A percentile compares a stretch with the other conserved stretches of the same genome.
Conservation (phyloP, 2,888 invertebrate species). For the Dyspetes luteomarginatus region DNA sequence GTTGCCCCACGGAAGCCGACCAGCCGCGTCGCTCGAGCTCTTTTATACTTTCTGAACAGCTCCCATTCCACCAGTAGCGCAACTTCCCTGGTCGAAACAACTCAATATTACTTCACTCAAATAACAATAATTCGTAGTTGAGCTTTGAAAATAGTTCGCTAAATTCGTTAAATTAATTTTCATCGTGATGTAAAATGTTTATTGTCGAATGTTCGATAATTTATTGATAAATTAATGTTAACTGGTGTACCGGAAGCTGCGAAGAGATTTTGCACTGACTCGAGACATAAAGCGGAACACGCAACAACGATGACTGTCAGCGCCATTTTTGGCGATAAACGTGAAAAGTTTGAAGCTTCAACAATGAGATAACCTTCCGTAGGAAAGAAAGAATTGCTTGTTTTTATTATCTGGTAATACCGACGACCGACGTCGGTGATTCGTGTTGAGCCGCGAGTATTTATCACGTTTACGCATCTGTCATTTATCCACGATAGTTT, state of each 20-base stretch:
- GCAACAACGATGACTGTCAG: no score
- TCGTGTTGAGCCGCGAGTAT: not conserved
- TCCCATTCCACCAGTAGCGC: conserved; percentile 75
- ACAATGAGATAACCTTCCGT: not conserved
- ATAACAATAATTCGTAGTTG: not conserved
- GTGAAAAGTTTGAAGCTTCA: no score
- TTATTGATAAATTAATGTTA: conserved; percentile 32
- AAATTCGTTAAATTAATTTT: conserved; percentile 13
- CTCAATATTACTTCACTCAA: not conserved
- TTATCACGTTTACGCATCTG: conserved; percentile 24
- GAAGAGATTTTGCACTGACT: conserved; percentile 16
- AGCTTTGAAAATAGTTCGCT: not conserved
- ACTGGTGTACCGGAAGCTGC: conserved; percentile 38
- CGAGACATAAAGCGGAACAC: not conserved
- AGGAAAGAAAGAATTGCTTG: not conserved
- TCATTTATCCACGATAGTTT: conserved; percentile 15
- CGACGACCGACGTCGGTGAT: not conserved
- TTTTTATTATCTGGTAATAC: not conserved
- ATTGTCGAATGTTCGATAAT: not conserved
- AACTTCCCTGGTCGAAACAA: conserved; percentile 68
- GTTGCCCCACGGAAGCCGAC: conserved; percentile 80
- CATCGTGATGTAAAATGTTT: not conserved
- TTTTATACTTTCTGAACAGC: conserved; percentile 82
- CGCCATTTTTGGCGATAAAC: no score
- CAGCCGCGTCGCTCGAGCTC: conserved; percentile 78